Base-by-base conservation (phyloP, 2,113 vertebrate genomes). In the Xenopus borealis region DNA sequence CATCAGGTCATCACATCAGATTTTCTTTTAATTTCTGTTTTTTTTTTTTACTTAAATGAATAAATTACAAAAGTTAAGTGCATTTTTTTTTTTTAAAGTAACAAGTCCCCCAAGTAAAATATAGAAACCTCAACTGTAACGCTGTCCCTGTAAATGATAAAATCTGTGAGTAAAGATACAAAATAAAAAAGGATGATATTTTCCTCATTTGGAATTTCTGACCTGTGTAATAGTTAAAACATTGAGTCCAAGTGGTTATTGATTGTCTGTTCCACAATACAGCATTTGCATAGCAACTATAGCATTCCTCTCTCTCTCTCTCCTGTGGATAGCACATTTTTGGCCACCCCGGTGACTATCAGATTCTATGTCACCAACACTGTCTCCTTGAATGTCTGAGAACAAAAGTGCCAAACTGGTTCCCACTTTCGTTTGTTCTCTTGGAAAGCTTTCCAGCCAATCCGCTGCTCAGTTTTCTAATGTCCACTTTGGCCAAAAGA, bases 11-110 rank as follows among this genome's bases (percentile, higher is more conserved):
- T 6, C 47, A 12, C 47, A 50, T 1, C 47, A 50, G 12, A 12
- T 13, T 50, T 50, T 50, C 47, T 50, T 50, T 50, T 16, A 1
- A 50, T 16, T 50, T 50, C 33, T 50, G 47, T 40, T 40, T 10
- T 23, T 40, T 40, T 10, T 23, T 55, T 76, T 64, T 77, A 64
- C 59, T 76, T 63, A 76, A 62, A 77, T 30, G 16, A 77, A 77
- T 77, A 77, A 77, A 62, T 77, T 77, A 77, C 74, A 77, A 77
- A 76, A 63, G 59, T 64, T 70, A 77, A 70, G 74, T 77, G 74
- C 74, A 11, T 77, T 46, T 44, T 61, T 61, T 20, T n/a, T n/a
- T 55, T 55, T 55, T n/a, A 70, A 70, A 64, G 47, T 62, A 69
- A 76, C 66, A 76, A 55, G 16, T 53, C 66, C 58, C 66, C 66